Conservation (phyloP, 92 coral and sea anemone genomes). For the Palythoa caribaeorum region DNA sequence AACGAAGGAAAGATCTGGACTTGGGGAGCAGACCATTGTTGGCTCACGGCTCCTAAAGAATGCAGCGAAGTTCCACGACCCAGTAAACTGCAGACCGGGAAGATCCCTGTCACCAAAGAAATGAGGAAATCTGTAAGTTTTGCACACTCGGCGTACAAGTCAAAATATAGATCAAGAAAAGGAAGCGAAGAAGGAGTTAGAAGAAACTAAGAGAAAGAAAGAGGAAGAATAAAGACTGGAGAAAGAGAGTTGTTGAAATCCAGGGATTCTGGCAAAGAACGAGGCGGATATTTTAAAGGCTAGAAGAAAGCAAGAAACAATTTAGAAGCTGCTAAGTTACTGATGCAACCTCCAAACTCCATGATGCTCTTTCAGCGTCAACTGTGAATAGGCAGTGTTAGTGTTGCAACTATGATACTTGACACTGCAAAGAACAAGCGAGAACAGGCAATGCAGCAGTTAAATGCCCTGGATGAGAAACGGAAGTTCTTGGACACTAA, state of each 20-base stretch:
- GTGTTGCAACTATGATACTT: constrained; percentile 58
- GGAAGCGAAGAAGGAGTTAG: neutral
- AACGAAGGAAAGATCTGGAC: neutral
- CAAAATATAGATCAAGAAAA: neutral
- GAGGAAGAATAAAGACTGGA: neutral
- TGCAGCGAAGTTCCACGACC: neutral
- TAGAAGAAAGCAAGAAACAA: neutral
- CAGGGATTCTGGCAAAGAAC: neutral
- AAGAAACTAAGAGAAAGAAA: neutral
- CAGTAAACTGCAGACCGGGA: constrained; percentile 1
- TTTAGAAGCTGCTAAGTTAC: neutral
- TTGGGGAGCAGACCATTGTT: neutral
- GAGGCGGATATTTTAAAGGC: neutral
- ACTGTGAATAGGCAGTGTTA: constrained; percentile 8
- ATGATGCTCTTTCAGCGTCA: neutral
- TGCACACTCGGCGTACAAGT: neutral
- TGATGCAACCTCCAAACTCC: too few relatives aligned
- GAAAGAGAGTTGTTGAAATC: neutral
- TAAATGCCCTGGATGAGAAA: constrained; percentile 59
- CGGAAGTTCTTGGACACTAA: constrained; percentile 29
- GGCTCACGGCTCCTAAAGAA: neutral
- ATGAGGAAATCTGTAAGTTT: neutral
- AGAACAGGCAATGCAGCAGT: constrained; percentile 52
- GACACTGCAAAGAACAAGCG: constrained; percentile 15
- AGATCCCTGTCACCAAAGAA: neutral